These are phyloP conservation scores for Sciurus vulgaris DNA, from an alignment of 2,797 vertebrate genomes.

Conservation along the genomic window DNA sequence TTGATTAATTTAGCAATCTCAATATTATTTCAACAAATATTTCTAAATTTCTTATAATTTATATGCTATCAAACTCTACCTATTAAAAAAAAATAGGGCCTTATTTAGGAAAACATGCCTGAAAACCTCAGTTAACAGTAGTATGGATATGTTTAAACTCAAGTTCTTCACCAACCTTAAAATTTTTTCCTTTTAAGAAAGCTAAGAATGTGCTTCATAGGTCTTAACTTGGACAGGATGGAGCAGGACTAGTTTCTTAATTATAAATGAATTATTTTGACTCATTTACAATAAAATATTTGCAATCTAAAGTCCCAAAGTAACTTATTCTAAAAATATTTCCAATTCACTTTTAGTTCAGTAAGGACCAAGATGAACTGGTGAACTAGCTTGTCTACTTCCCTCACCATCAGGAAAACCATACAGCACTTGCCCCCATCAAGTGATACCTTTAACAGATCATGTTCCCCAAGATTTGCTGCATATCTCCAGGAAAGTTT, in stretches of 20 bases:
- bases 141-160: not conserved
- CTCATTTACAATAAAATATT: not conserved
- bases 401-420: not conserved
- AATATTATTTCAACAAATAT: not conserved
- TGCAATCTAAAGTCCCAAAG: not conserved
- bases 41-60: conserved; percentile 11
- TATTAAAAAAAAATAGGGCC: not conserved
- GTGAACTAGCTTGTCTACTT: not conserved
- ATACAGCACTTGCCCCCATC: not conserved
- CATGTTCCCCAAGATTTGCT: conserved; percentile 91
- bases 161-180: conserved; percentile 43
- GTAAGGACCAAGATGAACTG: not conserved
- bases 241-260: not conserved
- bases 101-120: not conserved
- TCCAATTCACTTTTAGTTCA: conserved; percentile 7
- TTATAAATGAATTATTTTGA: not conserved
- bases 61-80: conserved; percentile 1
- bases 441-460: conserved; percentile 93
- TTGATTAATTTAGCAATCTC: not conserved
- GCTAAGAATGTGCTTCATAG: not conserved
- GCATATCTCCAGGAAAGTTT: conserved; percentile 92
- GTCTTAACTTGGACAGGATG: not conserved
- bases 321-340: conserved; percentile 10
- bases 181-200: conserved; percentile 36
- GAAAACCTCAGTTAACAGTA: not conserved